These are phyloP conservation scores for Chondrilla cf. caribensis DNA, from an alignment of 37 sponge, comb jelly and placozoan species.

Conservation along the genomic window DNA sequence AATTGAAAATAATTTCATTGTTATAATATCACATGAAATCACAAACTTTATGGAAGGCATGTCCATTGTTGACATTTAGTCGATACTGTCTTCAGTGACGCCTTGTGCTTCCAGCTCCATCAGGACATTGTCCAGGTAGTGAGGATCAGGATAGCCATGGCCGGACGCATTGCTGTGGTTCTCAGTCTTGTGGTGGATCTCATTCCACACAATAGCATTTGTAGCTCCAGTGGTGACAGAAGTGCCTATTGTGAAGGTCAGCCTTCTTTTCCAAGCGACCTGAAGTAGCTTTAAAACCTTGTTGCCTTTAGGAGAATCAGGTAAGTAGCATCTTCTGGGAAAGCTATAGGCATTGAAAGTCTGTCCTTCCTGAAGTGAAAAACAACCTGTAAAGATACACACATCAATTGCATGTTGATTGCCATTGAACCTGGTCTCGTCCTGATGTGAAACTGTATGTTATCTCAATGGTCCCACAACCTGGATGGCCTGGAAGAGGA, in stretches of 20 bases:
- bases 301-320: conserved; percentile 79
- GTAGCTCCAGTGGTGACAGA: conserved; percentile 84
- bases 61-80: too few species aligned
- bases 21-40: too few species aligned
- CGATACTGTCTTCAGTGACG: conserved; percentile 40
- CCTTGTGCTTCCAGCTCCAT: conserved; percentile 93
- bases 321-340: conserved; percentile 91
- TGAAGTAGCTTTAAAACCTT: conserved; percentile 81
- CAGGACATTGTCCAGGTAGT: conserved; percentile 85
- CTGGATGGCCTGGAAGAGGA: conserved; percentile 82
- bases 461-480: conserved; percentile 71
- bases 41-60: too few species aligned
- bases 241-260: conserved; percentile 96
- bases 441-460: conserved; percentile 79
- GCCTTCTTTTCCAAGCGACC: conserved; percentile 85
- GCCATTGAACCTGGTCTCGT: neutral
- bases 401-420: neutral
- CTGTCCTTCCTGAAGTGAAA: conserved; percentile 44
- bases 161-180: conserved; percentile 59
- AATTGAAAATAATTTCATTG: too few species aligned
- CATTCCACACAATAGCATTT: conserved; percentile 96
- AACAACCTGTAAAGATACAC: neutral
- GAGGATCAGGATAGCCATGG: conserved; percentile 97
- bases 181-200: conserved; percentile 98
- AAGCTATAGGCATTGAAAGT: conserved; percentile 74